A percentile compares a stretch with the other conserved stretches of the same genome.
Conservation (phyloP, 2,888 invertebrate species). For the Siphonodentalium dalli region DNA sequence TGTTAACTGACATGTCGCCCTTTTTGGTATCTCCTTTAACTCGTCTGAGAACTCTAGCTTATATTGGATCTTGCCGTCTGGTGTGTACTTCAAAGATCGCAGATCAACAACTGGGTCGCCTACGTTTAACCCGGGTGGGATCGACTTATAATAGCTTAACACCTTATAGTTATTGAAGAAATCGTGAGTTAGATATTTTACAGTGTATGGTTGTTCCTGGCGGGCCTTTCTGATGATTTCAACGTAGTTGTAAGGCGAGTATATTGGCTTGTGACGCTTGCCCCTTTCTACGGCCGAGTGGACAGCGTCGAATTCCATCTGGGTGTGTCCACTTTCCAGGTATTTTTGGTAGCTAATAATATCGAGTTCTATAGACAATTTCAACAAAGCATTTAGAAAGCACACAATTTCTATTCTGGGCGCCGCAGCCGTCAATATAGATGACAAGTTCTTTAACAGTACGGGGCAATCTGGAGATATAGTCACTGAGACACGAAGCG, state of each 20-base stretch:
- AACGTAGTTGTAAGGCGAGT: not conserved
- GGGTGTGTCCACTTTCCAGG: constrained; percentile 26
- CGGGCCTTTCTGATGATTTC: no score
- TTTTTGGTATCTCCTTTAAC: no score
- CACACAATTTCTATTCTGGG: constrained; percentile 16
- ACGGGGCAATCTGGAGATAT: no score
- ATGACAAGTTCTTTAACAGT: constrained; percentile 13
- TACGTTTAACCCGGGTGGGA: not conserved
- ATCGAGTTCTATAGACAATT: constrained; percentile 2
- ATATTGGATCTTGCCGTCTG: no score
- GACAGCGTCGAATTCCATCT: constrained; percentile 15
- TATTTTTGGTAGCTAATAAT: constrained; percentile 15
- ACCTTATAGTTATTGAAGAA: constrained; percentile 15
- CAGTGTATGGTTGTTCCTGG: constrained; percentile 7
- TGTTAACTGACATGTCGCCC: no score
- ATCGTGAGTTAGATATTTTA: constrained; percentile 8
- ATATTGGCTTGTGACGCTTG: not conserved
- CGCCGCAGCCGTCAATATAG: constrained; percentile 22
- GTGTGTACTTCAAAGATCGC: no score
- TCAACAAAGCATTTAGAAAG: constrained; percentile 19
- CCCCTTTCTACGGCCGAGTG: constrained; percentile 7
- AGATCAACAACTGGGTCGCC: constrained; percentile 14
- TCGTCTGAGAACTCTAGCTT: no score
- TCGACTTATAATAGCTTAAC: constrained; percentile 11
- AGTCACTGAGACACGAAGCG: no score